Base-by-base conservation (phyloP, 2,113 vertebrate species). In the Equus quagga region DNA sequence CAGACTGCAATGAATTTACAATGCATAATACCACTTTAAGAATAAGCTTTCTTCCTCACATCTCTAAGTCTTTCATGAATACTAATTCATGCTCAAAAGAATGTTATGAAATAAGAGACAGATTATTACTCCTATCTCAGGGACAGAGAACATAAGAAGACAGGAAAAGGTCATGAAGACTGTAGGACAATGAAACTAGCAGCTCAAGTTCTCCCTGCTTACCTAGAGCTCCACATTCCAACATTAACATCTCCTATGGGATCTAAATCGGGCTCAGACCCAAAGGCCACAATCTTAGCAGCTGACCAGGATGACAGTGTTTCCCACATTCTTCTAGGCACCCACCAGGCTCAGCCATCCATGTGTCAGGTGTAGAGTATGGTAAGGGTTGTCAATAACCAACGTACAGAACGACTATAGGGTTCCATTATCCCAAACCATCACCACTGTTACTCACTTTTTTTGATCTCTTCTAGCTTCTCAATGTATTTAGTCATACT, bases 401-500 rank as follows among this genome's bases (percentile, higher is more conserved):
- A n/a, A 36, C 28, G 78, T 72, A 58, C 0, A 65, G 31, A 81
- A 21, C 17, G n/a, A 88, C 60, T 70, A 51, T 5, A 54, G 56
- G 69, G 69, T 46, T 82, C 96, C 60, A 82, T 78, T 89, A 91
- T 64, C 70, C 89, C 70, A 96, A 86, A 24, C 28, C 94, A 62
- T 60, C 70, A 33, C 56, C 11, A 65, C 33, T 26, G 21, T 62
- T 97, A 99, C 99, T 99, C 98, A 99, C 99, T 99, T 98, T 98
- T 99, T 98, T 99, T 99, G 24, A 99, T 99, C 54, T 99, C 99
- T 98, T 99, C 99, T 97, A 99, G 56, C 95, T 98, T 99, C 97
- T 99, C 99, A 96, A 99, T 98, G 95, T 99, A 99, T 97, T 99
- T 99, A 0, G 99, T 99, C 93, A 99, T 98, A 96, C 99, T 99